Base-by-base conservation (phyloP, 2,113 vertebrate species). In the Monopterus albus region DNA sequence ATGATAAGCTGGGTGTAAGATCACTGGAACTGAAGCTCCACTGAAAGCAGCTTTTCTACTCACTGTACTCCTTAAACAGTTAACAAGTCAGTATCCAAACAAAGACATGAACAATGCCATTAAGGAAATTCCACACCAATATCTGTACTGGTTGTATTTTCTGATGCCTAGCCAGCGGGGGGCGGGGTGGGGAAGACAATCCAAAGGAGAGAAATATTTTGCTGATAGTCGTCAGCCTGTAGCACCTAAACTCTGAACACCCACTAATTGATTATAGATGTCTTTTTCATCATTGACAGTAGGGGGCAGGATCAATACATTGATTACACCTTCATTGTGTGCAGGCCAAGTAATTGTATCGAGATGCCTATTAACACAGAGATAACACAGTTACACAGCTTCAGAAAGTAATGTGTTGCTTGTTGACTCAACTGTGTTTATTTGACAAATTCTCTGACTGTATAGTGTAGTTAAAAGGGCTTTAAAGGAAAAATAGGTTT, bases 301-400 rank as follows among this genome's bases (percentile, higher is more conserved):
- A 90, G 88, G 81, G 87, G 88, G 86, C 87, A 90, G 83, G 67
- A 88, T 91, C 90, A 77, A 90, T 91, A 85, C 84, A 90, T 91
- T 87, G 88, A 90, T 88, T 79, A 42, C 63, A 67, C 74, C 73
- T 75, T 77, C 69, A 75, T 82, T 86, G 67, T 79, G 39, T 61
- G 52, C 51, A 74, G 46, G 72, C 51, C 67, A n/a, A 68, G 79
- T 77, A 76, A 89, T 88, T 83, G 75, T 70, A 52, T 38, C 68
- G 58, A 21, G 75, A 55, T 45, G 75, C 83, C 75, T 59, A 79
- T 87, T 88, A 87, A 86, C 67, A 57, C 62, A 64, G 42, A 73
- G 23, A 40, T 58, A 64, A 68, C 59, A 59, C 64, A 71, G 58
- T 66, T 42, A 68, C 36, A 51, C 52, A 62, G 67, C n/a, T 66